Evolutionary conservation across 2,888 invertebrate genomes (phyloP), one percentile per base, ranked within the genome.

Genomic region (Podotricha telesiphe): DNA sequence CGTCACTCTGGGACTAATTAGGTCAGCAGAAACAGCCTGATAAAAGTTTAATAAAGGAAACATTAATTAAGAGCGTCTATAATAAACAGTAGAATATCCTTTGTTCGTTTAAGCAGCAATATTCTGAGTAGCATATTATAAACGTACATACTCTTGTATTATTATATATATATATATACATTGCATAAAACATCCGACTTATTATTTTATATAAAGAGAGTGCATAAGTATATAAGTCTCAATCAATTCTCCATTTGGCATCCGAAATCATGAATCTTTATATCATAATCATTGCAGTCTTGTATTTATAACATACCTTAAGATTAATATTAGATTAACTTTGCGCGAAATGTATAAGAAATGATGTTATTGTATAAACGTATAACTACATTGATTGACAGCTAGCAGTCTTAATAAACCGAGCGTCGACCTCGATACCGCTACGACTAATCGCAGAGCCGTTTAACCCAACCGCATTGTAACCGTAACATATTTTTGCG

Each of bases 31-130:
- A 59, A 62, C 48, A 48, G 63, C 66, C 53, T 69, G 64, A 66
- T 71, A 67, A 53, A 63, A 64, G 63, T 59, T 66, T 69, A 69
- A 66, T 69, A 71, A 66, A 71, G 69, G 69, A 71, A 71, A 71
- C 69, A 69, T 71, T 71, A 67, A 71, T 71, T 71, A 69, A 51
- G 48, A 65, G 65, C 40, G 56, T 71, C 70, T 66, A 63, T 65
- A 61, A 50, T 62, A 62, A 62, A 47, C 51, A 59, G 40, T 47
- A 65, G 51, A 67, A 51, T 45, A 62, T 61, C 58, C 66, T 69
- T 71, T 69, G 69, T 71, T 71, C 66, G 40, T 34, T 22, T 40
- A 58, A 65, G 50, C 62, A 45, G 50, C 45, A 62, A 47, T 61
- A 53, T 48, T 50, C 34, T 22, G 48, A 17, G 19, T 50, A 37